phyloP scores from a whole-genome alignment of 2,113 vertebrate species.

The Muntiacus muntjak region DNA sequence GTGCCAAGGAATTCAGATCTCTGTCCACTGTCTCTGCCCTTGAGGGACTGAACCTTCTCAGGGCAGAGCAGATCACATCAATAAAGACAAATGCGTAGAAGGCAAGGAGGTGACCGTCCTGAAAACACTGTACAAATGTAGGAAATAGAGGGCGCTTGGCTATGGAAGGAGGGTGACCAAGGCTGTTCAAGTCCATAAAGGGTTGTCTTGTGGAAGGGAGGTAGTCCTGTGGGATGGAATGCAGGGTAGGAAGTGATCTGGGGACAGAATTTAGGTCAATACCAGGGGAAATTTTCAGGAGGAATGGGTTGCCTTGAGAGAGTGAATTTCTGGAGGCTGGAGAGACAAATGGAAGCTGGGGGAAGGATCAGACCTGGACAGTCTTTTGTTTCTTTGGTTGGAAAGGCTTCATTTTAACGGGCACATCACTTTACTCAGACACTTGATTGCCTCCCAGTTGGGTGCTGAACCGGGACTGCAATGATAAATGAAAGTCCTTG shows the following conservation, averaged over 20 bases:
- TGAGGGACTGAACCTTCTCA: not conserved
- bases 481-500: not conserved
- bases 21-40: not conserved
- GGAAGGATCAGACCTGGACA: not conserved
- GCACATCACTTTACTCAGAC: not conserved
- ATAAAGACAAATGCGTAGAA: not conserved
- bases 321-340: not conserved
- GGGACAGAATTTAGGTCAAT: not conserved
- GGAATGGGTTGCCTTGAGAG: not conserved
- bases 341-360: not conserved
- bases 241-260: not conserved
- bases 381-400: not conserved
- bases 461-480: not conserved
- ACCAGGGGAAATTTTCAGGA: not conserved
- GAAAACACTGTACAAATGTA: not conserved
- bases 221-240: not conserved
- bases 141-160: not conserved
- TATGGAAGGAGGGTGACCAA: not conserved
- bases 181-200: not conserved
- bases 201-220: not conserved
- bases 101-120: not conserved
- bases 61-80: not conserved
- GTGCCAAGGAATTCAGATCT: not conserved
- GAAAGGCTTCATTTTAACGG: not conserved
- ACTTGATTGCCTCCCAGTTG: not conserved